Evolutionary conservation across 1,140 invertebrate species (phyloP).

Genomic region (Varroa destructor): DNA sequence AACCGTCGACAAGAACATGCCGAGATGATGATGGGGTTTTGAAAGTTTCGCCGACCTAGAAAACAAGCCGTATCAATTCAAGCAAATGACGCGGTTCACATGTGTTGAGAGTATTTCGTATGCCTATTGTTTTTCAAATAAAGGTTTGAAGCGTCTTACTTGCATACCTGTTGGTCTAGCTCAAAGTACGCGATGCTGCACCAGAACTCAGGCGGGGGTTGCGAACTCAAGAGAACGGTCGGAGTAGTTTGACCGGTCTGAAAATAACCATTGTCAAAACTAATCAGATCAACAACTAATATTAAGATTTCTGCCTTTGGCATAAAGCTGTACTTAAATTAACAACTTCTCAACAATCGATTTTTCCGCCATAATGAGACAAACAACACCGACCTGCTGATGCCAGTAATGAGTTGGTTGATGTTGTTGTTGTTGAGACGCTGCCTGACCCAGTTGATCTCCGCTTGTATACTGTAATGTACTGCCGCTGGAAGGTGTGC

Average conservation of each 20-base stretch:
- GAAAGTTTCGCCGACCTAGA: constrained; percentile 81
- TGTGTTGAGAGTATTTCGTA: too few species aligned
- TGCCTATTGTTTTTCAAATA: too few species aligned
- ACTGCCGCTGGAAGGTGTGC: not conserved
- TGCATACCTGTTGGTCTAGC: constrained; percentile 51
- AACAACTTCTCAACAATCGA: too few species aligned
- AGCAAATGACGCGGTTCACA: too few species aligned
- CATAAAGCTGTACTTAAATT: too few species aligned
- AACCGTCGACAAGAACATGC: constrained; percentile 90
- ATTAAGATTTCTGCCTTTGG: too few species aligned
- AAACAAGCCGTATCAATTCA: not conserved
- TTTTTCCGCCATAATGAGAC: too few species aligned
- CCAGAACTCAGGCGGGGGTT: constrained; percentile 78
- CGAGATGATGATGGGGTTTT: constrained; percentile 88
- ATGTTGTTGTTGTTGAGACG: constrained; percentile 8
- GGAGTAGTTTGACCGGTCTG: not conserved
- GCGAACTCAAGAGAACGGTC: constrained; percentile 17
- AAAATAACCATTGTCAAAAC: too few species aligned
- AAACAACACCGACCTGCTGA: too few species aligned
- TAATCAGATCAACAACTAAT: too few species aligned
- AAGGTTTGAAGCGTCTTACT: too few species aligned
- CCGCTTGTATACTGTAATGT: constrained; percentile 14
- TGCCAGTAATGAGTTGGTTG: not conserved
- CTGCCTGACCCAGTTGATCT: not conserved
- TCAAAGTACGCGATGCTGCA: constrained; percentile 98